These are phyloP conservation scores for Columbina picui DNA, from an alignment of 2,113 vertebrate species.

Conservation along the genomic window DNA sequence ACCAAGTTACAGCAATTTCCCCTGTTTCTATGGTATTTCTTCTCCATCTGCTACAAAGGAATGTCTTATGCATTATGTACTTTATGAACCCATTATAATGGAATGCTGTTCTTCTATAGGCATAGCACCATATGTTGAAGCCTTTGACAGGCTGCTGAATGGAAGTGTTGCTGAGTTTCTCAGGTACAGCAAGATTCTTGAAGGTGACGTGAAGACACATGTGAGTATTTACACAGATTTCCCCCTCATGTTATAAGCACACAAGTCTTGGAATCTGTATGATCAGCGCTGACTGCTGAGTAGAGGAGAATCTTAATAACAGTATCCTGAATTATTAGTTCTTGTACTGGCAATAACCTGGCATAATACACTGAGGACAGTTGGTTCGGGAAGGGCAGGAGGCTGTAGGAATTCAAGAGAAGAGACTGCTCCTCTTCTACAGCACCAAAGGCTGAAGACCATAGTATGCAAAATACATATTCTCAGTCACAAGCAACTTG, in stretches of 20 bases:
- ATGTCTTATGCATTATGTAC: background rate
- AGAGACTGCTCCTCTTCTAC: background rate
- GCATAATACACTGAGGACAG: background rate
- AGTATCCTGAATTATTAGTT: background rate
- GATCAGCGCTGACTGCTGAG: background rate
- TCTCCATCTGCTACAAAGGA: background rate
- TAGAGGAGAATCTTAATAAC: background rate
- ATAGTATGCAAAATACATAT: background rate
- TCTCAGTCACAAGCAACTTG: background rate
- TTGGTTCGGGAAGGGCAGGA: background rate
- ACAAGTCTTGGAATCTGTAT: background rate
- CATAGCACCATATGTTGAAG: constrained; percentile 84
- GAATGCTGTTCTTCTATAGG: constrained; percentile 70
- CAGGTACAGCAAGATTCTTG: constrained; percentile 86
- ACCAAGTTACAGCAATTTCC: background rate
- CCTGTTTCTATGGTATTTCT: background rate
- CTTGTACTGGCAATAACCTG: background rate
- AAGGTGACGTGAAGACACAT: constrained; percentile 91
- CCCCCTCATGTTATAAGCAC: background rate
- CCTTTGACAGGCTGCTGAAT: constrained; percentile 86
- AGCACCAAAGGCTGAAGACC: background rate
- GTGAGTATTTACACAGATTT: constrained; percentile 79
- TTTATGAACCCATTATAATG: constrained; percentile 5
- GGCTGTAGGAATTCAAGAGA: background rate
- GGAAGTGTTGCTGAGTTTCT: constrained; percentile 88